Evolutionary conservation across 2,113 vertebrate genomes (phyloP).

Genomic region (Macroglossus sobrinus): DNA sequence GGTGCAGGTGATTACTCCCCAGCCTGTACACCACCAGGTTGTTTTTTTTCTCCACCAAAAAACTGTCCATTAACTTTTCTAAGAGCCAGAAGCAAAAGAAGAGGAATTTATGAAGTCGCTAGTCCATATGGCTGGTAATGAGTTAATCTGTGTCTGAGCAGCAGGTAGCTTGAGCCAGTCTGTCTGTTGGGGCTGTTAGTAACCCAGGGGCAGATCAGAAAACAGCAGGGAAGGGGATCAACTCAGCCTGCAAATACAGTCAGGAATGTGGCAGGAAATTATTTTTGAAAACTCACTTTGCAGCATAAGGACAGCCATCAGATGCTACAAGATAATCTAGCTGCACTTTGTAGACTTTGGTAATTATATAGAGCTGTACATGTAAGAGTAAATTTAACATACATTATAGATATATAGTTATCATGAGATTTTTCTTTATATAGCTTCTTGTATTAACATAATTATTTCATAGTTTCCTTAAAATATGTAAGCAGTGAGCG

Average conservation of each 20-base stretch:
- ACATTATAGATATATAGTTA: not conserved
- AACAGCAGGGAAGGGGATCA: conserved; percentile 88
- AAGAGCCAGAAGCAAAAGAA: conserved; percentile 80
- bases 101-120: conserved; percentile 85
- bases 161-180: conserved; percentile 85
- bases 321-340: conserved; percentile 56
- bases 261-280: conserved; percentile 89
- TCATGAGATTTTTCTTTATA: not conserved
- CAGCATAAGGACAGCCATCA: conserved; percentile 81
- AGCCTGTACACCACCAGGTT: conserved; percentile 73
- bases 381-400: not conserved
- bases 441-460: not conserved
- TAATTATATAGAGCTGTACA: not conserved
- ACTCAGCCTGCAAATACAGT: conserved; percentile 84
- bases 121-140: conserved; percentile 86
- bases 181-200: conserved; percentile 86
- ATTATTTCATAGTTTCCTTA: not conserved
- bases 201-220: conserved; percentile 86
- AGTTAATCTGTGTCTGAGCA: conserved; percentile 86
- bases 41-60: conserved; percentile 75
- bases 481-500: not conserved
- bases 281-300: conserved; percentile 83
- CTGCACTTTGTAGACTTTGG: not conserved
- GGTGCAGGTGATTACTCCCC: conserved; percentile 76
- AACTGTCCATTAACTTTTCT: conserved; percentile 80